These are phyloP conservation scores for Popillia japonica DNA, from an alignment of 1,140 invertebrate genomes.

Conservation along the genomic window DNA sequence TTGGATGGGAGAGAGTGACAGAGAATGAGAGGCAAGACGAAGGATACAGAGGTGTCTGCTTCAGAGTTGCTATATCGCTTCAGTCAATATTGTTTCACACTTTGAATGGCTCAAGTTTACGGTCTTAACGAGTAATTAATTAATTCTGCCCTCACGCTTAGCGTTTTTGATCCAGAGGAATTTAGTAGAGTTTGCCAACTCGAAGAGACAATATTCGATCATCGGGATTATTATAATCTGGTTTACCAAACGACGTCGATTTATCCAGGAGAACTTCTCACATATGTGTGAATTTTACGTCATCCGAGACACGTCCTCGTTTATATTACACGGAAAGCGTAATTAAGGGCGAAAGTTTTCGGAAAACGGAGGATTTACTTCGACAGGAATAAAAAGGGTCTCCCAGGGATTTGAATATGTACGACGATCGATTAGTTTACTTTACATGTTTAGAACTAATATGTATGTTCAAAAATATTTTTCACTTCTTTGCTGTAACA, in stretches of 20 bases:
- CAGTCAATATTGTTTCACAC: conserved; percentile 37
- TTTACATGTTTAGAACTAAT: too few species aligned
- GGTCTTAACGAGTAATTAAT: conserved; percentile 39
- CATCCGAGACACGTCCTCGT: conserved; percentile 10
- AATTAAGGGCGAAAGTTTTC: conserved; percentile 5
- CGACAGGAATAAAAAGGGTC: not conserved
- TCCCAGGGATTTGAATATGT: conserved; percentile 3
- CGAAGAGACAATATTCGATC: conserved; percentile 33
- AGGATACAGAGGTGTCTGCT: not conserved
- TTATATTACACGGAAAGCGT: not conserved
- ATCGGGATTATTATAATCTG: conserved; percentile 37
- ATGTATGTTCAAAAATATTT: too few species aligned
- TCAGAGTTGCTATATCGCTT: not conserved
- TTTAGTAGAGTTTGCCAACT: conserved; percentile 30
- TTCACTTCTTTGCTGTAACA: too few species aligned
- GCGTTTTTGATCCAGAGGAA: conserved; percentile 35
- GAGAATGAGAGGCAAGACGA: not conserved
- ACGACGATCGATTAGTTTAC: too few species aligned
- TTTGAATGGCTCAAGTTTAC: conserved; percentile 36
- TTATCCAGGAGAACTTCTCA: not conserved
- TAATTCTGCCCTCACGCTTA: conserved; percentile 24
- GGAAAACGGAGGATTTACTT: not conserved
- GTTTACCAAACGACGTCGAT: conserved; percentile 20
- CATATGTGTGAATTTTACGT: not conserved
- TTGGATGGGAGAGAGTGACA: not conserved